Conservation (phyloP, 2,888 invertebrate species). For the Tetramorium bicarinatum region DNA sequence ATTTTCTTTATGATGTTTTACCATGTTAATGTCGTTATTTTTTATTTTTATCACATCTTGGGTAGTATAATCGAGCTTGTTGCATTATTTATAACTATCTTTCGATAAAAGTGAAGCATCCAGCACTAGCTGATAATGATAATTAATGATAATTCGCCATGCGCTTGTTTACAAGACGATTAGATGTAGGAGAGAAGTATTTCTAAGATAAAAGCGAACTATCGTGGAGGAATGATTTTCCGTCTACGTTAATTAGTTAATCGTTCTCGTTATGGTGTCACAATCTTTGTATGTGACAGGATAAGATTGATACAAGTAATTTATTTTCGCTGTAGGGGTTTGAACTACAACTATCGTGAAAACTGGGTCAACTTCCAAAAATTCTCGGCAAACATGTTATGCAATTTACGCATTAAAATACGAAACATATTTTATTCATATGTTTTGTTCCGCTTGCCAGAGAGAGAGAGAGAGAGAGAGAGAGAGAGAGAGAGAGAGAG, state of each 20-base stretch:
- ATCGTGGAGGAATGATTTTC: constrained; percentile 1
- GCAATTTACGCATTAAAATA: constrained; percentile 29
- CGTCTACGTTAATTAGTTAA: neutral
- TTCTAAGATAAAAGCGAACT: neutral
- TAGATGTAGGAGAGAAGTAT: constrained; percentile 25
- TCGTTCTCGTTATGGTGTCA: neutral
- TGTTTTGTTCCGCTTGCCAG: neutral
- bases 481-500: neutral
- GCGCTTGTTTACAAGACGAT: constrained; percentile 18
- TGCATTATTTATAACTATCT: constrained; percentile 10
- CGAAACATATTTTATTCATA: constrained; percentile 18
- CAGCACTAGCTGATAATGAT: constrained; percentile 16
- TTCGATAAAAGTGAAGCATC: neutral
- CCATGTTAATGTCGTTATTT: neutral
- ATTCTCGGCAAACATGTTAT: constrained; percentile 22
- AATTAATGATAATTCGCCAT: constrained; percentile 17
- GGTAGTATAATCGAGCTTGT: neutral
- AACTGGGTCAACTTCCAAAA: constrained; percentile 31
- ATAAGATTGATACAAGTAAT: constrained; percentile 21
- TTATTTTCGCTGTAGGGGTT: neutral
- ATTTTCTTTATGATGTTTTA: neutral
- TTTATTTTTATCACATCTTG: neutral
- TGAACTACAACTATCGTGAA: neutral
- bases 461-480: neutral
- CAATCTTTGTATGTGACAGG: neutral